Conservation (phyloP, 2,888 invertebrate species). For the Strigamia crassipes region DNA sequence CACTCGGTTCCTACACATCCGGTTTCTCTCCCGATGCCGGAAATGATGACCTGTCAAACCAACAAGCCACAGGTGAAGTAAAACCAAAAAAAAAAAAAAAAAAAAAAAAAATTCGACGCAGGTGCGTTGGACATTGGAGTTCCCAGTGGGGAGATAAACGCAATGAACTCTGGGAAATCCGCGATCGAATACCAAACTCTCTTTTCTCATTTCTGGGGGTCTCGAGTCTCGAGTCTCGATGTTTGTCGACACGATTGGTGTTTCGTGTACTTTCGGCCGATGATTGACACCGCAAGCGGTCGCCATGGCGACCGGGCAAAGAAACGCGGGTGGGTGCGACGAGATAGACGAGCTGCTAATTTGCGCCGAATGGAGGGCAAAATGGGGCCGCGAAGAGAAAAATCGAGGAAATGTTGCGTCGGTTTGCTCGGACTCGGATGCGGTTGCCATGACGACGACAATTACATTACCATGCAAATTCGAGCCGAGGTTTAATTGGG, state of each 20-base stretch:
- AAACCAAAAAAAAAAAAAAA: not conserved
- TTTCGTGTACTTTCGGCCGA: not conserved
- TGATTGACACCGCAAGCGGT: not conserved
- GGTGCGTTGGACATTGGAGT: not conserved
- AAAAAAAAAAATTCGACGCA: not conserved
- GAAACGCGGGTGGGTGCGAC: not conserved
- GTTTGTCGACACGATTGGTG: constrained; percentile 10
- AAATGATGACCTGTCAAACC: not conserved
- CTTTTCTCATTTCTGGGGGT: not conserved
- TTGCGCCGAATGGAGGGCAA: not conserved
- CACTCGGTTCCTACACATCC: not conserved
- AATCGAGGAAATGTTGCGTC: not conserved
- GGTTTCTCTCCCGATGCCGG: not conserved
- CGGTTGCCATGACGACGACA: not conserved
- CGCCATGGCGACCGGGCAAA: not conserved
- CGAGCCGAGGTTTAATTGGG: constrained; percentile 2
- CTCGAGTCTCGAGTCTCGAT: not conserved
- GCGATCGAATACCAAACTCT: not conserved
- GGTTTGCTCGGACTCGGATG: not conserved
- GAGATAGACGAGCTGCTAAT: constrained; percentile 10
- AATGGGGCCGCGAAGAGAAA: not conserved
- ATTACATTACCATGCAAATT: not conserved
- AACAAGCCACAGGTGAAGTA: not conserved
- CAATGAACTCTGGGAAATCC: not conserved
- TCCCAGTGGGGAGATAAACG: not conserved